Evolutionary conservation across 1,140 invertebrate genomes (phyloP), one percentile per base, ranked within the genome.

Genomic region (Ganaspis sp.): DNA sequence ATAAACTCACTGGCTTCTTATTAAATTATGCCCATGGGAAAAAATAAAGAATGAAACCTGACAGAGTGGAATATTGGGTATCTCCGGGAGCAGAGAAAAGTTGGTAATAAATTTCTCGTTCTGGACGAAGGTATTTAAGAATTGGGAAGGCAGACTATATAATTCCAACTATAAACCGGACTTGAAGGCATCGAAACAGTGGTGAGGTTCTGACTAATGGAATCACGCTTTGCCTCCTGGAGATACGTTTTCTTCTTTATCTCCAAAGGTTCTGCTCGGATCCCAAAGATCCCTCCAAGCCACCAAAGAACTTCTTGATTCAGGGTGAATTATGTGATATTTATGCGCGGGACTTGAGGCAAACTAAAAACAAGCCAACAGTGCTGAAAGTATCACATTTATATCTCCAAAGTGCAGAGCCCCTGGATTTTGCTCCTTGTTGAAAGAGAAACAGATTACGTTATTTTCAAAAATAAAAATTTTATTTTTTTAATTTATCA

Each of bases 151-250:
- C 15, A 29, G 58, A 26, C 11, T 64, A 29, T 34, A 64, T 64
- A 64, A 49, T 15, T 49, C 45, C 45, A 49, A 49, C 3, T 15
- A 64, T 58, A 58, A 58, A 58, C 53, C 53, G 53, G 53, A 64
- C 58, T 64, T 23, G 53, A 23, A 58, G 11, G 53, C 53, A 58
- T 54, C 17, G 19, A 58, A 58, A 58, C 53, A 58, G 53, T 83
- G 84, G 84, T 85, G 85, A 86, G 82, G 83, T 84, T 76, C 83
- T 89, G 88, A 89, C 86, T 88, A 89, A 89, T 89, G 88, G 87
- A 88, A 88, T 87, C 85, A 84, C 84, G 82, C 83, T 69, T 82
- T 75, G 85, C 85, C 87, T 89, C 86, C 87, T 75, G 86, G 87
- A 87, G 88, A 84, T 88, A 83, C 84, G 83, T 86, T 83, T 70